Conservation (phyloP, 2,797 vertebrate genomes). For the Acanthis flammea region DNA sequence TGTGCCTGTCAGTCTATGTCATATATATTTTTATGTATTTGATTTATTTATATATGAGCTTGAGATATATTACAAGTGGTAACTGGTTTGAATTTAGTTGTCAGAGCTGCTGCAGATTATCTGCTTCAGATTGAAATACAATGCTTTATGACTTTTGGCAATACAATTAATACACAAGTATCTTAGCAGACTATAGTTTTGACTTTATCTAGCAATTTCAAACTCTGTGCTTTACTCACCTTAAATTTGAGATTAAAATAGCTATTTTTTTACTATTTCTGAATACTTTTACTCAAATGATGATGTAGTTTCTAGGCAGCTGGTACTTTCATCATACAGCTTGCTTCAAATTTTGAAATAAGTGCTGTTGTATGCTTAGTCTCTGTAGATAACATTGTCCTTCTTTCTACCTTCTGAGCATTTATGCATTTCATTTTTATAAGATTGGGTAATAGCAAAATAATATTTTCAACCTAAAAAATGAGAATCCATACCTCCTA, state of each 20-base stretch:
- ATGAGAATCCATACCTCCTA: accelerated
- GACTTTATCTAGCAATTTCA: background rate
- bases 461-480: background rate
- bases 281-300: background rate
- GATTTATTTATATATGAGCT: background rate
- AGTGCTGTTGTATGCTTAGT: background rate
- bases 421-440: background rate
- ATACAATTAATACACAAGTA: background rate
- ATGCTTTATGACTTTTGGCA: background rate
- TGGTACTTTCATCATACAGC: background rate
- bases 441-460: background rate
- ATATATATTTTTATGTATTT: background rate
- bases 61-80: background rate
- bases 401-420: background rate
- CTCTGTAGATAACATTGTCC: background rate
- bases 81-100: background rate
- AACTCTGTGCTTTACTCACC: background rate
- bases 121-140: background rate
- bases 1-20: background rate
- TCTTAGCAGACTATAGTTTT: background rate
- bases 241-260: background rate
- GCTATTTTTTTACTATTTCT: background rate
- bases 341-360: background rate
- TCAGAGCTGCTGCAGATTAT: background rate
- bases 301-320: background rate